Conservation (phyloP, 2,113 vertebrate species). For the Globicephala melas region DNA sequence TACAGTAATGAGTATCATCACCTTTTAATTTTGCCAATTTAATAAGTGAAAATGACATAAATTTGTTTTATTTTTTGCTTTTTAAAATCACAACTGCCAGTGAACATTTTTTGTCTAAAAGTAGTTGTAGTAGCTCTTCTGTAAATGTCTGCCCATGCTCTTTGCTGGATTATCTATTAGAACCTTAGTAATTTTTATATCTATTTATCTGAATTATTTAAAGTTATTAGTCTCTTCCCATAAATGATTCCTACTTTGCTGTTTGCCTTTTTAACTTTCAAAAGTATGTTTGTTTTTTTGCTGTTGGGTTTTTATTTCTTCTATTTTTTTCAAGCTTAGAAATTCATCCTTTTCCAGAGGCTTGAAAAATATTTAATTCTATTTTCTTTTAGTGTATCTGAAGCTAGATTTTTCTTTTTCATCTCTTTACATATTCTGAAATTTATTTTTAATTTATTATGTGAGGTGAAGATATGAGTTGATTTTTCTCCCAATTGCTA, state of each 20-base stretch:
- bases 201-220: neutral
- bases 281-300: neutral
- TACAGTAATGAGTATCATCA: neutral
- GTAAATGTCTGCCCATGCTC: neutral
- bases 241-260: neutral
- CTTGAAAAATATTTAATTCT: neutral
- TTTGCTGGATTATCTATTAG: neutral
- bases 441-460: neutral
- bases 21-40: neutral
- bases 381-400: neutral
- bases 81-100: neutral
- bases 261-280: neutral
- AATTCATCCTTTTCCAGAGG: neutral
- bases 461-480: neutral
- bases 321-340: neutral
- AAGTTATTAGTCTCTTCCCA: neutral
- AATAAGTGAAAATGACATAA: neutral
- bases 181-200: neutral
- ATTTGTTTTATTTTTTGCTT: neutral
- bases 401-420: neutral
- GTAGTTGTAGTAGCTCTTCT: neutral
- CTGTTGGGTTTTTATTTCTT: neutral
- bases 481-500: neutral
- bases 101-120: neutral
- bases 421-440: neutral